Evolutionary conservation across 2,888 invertebrate species (phyloP), one percentile per base, ranked within the genome.

Genomic region (Augochlorella aurata): DNA sequence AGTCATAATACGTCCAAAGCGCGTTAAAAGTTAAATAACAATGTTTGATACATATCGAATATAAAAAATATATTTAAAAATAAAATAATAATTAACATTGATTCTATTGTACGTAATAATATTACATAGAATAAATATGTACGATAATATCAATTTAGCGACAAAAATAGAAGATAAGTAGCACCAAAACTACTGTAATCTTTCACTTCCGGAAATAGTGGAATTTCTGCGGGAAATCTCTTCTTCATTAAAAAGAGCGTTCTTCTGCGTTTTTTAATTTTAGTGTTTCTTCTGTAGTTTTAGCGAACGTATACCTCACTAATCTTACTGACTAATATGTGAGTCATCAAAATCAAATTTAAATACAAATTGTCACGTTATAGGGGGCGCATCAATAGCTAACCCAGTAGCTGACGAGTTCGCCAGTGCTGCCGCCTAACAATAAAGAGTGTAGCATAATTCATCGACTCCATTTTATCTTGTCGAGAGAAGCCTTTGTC

Each of bases 381-480:
- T 54, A 54, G 54, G 14, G 21, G 54, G 54, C 21, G 21, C 54
- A 0, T 5, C 21, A 1, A 21, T 4, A 12, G 12, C n/a, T 10
- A 21, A n/a, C 10, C 24, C 9, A 38, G 3, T 63, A 18, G 44
- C 45, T 12, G 12, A 45, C 21, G 2, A 47, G 45, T 24, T 38
- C 10, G 44, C 1, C 24, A 10, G 61, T 71, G 67, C 58, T 71
- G 79, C 67, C 80, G 50, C n/a, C 80, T 71, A 54, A 12, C 67
- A 54, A 29, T 52, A 47, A 1, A 14, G 24, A 12, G n/a, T 8
- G 12, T 3, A 38, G 24, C 18, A 24, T 70, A 50, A 71, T 7
- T 52, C 16, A 14, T 50, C 47, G n/a, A 10, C 67, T 9, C 71
- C 80, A 74, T 71, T 80, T 79, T 81, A 67, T 50, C 44, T 81